These are phyloP conservation scores for Cydia strobilella DNA, from an alignment of 1,140 invertebrate species.

Conservation along the genomic window DNA sequence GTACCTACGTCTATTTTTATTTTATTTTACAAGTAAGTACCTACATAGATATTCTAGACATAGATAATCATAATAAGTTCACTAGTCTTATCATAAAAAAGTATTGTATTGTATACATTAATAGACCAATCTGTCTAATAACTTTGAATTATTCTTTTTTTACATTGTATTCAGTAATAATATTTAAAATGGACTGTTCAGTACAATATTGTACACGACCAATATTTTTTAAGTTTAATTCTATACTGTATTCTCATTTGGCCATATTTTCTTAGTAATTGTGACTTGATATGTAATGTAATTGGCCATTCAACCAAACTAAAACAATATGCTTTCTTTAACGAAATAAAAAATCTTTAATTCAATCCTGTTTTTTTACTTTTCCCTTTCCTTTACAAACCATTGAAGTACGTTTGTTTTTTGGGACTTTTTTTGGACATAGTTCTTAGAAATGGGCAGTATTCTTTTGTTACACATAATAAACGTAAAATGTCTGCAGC, in stretches of 20 bases:
- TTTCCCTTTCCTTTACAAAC: neutral
- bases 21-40: neutral
- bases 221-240: conserved; percentile 18
- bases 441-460: neutral
- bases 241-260: conserved; percentile 39
- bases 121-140: conserved; percentile 24
- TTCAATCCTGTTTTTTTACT: neutral
- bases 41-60: neutral
- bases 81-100: conserved; percentile 50
- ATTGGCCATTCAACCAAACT: conserved; percentile 4
- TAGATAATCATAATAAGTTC: conserved; percentile 35
- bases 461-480: too few species aligned
- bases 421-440: too few species aligned
- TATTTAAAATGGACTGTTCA: neutral
- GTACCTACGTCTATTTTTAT: neutral
- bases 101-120: conserved; percentile 1
- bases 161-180: neutral
- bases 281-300: neutral
- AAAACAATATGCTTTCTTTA: conserved; percentile 31
- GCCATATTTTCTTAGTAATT: conserved; percentile 31
- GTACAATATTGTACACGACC: neutral
- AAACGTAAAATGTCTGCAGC: too few species aligned
- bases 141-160: neutral
- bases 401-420: neutral
- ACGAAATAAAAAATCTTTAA: conserved; percentile 31